These are phyloP conservation scores for Pseudochirops cupreus DNA, from an alignment of 2,797 vertebrate species.

Conservation along the genomic window DNA sequence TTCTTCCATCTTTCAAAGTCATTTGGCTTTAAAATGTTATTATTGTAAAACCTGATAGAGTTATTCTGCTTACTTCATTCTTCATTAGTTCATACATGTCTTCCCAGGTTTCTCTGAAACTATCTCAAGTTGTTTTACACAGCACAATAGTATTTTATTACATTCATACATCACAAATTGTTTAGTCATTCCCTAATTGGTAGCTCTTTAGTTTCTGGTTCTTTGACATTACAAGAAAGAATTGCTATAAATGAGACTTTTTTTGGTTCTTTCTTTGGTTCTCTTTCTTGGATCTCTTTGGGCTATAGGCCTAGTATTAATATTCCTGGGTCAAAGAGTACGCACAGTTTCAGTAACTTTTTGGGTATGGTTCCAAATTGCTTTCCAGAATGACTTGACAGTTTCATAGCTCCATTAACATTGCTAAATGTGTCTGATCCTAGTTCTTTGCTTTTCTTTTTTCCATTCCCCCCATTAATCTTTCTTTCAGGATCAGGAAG, in stretches of 20 bases:
- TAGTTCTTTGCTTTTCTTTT: not conserved
- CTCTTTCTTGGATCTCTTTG: not conserved
- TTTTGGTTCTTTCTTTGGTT: not conserved
- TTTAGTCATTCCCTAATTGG: not conserved
- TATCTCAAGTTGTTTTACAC: not conserved
- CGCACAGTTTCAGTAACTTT: not conserved
- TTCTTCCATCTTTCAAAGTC: not conserved
- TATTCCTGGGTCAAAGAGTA: not conserved
- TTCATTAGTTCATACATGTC: not conserved
- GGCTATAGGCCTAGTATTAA: not conserved
- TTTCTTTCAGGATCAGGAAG: not conserved
- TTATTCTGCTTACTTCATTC: not conserved
- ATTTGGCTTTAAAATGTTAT: not conserved
- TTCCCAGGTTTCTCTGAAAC: not conserved
- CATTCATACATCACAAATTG: not conserved
- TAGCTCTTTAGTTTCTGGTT: not conserved
- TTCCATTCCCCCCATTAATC: not conserved
- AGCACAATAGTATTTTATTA: not conserved
- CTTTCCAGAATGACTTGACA: not conserved
- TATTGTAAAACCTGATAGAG: not conserved
- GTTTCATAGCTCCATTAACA: not conserved
- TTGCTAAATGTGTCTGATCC: not conserved
- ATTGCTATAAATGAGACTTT: not conserved
- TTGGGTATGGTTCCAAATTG: not conserved
- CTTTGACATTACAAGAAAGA: not conserved